phyloP scores from a whole-genome alignment of 2,113 vertebrate genomes.

The Channa maculata region DNA sequence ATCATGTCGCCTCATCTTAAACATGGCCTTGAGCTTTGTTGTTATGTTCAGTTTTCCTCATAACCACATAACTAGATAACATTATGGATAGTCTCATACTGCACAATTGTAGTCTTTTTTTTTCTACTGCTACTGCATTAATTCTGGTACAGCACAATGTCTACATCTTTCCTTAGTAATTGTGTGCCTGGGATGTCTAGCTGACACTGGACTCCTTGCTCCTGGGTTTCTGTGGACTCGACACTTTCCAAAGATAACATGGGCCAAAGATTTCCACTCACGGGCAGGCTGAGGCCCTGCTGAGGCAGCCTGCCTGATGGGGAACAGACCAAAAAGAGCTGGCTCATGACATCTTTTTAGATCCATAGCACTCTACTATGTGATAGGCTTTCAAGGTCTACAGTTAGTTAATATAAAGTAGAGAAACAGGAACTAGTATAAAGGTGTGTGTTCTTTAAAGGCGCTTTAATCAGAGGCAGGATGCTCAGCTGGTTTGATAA shows the following conservation, averaged over 20 bases:
- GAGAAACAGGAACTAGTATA: slow-evolving; percentile 32
- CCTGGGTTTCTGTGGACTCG: slow-evolving; percentile 86
- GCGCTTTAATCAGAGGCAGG: slow-evolving; percentile 10
- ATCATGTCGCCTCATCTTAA: slow-evolving; percentile 21
- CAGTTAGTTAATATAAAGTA: slow-evolving; percentile 43
- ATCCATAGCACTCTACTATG: slow-evolving; percentile 53
- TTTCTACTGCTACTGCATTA: slow-evolving; percentile 13
- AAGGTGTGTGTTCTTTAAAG: slow-evolving; percentile 21
- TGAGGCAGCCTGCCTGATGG: slow-evolving; percentile 76
- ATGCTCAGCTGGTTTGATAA: slow-evolving; percentile 14
- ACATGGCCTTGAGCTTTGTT: slow-evolving; percentile 3
- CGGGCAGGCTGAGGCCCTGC: slow-evolving; percentile 81
- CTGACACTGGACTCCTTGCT: slow-evolving; percentile 83
- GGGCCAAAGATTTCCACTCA: slow-evolving; percentile 82
- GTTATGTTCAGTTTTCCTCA: slow-evolving; percentile 2
- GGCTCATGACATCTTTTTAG: slow-evolving; percentile 56
- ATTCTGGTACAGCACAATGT: slow-evolving; percentile 45
- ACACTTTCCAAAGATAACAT: slow-evolving; percentile 90
- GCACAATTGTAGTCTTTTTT: not conserved
- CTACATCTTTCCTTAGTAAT: slow-evolving; percentile 65
- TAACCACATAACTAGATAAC: not conserved
- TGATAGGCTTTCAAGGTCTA: slow-evolving; percentile 58
- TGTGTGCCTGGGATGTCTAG: slow-evolving; percentile 69
- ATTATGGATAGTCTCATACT: not conserved
- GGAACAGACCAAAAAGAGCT: slow-evolving; percentile 74